These are phyloP conservation scores for Zelostemma sp. DNA, from an alignment of 1,140 invertebrate species.

Conservation along the genomic window DNA sequence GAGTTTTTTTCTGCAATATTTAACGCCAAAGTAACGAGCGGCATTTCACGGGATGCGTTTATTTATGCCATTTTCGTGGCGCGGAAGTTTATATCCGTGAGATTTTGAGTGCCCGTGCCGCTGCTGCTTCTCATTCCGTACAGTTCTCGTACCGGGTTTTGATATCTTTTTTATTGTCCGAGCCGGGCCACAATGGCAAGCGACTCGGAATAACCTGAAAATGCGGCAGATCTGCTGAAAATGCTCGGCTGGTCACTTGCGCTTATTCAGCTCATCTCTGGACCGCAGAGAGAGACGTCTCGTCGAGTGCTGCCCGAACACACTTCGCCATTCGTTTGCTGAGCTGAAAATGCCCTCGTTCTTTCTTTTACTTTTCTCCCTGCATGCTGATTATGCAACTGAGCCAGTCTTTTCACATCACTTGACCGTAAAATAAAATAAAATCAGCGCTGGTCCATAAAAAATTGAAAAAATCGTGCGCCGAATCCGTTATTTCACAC, in stretches of 20 bases:
- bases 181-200: constrained; percentile 12
- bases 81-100: constrained; percentile 23
- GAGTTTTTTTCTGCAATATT: too few species aligned
- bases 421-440: too few species aligned
- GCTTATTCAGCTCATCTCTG: constrained; percentile 7
- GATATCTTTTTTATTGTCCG: constrained; percentile 40
- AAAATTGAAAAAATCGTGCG: too few species aligned
- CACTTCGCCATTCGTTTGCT: constrained; percentile 13
- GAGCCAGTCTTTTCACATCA: too few species aligned
- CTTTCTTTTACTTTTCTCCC: background rate
- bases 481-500: too few species aligned
- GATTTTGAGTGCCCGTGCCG: constrained; percentile 11
- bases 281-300: constrained; percentile 10
- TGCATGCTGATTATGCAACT: constrained; percentile 16
- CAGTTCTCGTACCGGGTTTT: constrained; percentile 21
- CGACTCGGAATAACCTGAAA: constrained; percentile 13
- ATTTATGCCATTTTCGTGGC: constrained; percentile 32
- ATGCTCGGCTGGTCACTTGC: constrained; percentile 15
- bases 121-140: constrained; percentile 12
- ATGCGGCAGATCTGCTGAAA: constrained; percentile 15
- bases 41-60: constrained; percentile 31
- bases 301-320: constrained; percentile 8
- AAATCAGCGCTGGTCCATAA: too few species aligned
- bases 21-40: too few species aligned
- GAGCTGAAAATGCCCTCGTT: constrained; percentile 17